Conservation (phyloP, 2,888 invertebrate species). For the Drosophila neotestacea region DNA sequence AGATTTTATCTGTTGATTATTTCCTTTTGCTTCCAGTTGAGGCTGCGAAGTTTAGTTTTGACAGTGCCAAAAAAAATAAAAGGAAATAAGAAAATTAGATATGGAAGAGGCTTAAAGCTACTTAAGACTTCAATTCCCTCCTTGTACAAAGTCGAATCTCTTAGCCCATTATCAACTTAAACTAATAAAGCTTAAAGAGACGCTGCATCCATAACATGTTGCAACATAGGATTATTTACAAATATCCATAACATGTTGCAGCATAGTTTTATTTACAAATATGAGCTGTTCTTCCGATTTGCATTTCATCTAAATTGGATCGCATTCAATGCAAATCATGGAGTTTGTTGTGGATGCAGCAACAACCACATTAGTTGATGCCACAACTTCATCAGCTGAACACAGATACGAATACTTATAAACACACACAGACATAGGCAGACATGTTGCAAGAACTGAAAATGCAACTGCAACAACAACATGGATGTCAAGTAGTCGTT, state of each 20-base stretch:
- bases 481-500: constrained; percentile 5
- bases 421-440: neutral
- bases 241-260: constrained; percentile 1
- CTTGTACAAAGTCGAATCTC: too few relatives aligned
- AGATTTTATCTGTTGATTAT: too few relatives aligned
- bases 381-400: neutral
- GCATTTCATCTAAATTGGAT: neutral
- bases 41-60: too few relatives aligned
- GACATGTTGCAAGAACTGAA: neutral
- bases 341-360: neutral
- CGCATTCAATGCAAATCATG: neutral
- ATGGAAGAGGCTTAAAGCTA: too few relatives aligned
- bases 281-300: neutral
- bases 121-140: too few relatives aligned
- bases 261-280: neutral
- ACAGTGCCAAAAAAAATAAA: too few relatives aligned
- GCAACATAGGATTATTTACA: neutral
- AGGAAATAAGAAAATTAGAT: too few relatives aligned
- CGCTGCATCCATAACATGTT: neutral
- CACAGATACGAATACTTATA: neutral
- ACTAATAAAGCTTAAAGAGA: neutral
- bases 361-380: neutral
- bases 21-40: too few relatives aligned
- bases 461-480: neutral
- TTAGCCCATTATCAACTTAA: too few relatives aligned